Conservation (phyloP, 2,888 invertebrate genomes). For the Eugnorisma glareosa region DNA sequence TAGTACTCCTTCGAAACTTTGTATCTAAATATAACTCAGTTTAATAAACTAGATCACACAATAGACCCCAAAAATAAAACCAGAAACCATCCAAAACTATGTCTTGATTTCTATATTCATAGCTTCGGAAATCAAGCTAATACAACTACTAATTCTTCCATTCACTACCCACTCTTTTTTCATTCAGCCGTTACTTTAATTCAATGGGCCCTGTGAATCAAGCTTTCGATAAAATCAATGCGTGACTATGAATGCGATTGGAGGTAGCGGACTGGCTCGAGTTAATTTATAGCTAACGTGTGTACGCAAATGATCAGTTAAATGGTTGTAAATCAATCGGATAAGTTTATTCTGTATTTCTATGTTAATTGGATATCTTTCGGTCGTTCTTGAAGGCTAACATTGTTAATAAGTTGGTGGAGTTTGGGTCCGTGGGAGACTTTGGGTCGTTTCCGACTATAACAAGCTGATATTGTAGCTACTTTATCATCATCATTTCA, state of each 20-base stretch:
- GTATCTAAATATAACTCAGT: not conserved
- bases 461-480: not conserved
- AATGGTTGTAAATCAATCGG: conserved; percentile 57
- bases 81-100: not conserved
- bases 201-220: conserved; percentile 52
- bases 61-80: not conserved
- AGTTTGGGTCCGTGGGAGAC: not conserved
- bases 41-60: not conserved
- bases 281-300: conserved; percentile 58
- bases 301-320: conserved; percentile 61
- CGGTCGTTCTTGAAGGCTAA: conserved; percentile 4
- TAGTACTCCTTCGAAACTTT: not conserved
- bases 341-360: conserved; percentile 42
- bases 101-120: conserved; percentile 18
- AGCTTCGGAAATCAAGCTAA: conserved; percentile 4
- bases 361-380: conserved; percentile 44
- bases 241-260: conserved; percentile 68
- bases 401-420: not conserved
- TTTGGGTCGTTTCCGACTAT: not conserved
- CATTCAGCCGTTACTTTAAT: conserved; percentile 51
- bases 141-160: conserved; percentile 28
- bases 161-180: conserved; percentile 33
- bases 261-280: conserved; percentile 32
- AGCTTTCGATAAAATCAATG: conserved; percentile 63
- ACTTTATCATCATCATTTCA: too few relatives aligned